Evolutionary conservation across 2,888 invertebrate genomes (phyloP), one percentile per base, ranked within the genome.

Genomic region (Parnassius smintheus): DNA sequence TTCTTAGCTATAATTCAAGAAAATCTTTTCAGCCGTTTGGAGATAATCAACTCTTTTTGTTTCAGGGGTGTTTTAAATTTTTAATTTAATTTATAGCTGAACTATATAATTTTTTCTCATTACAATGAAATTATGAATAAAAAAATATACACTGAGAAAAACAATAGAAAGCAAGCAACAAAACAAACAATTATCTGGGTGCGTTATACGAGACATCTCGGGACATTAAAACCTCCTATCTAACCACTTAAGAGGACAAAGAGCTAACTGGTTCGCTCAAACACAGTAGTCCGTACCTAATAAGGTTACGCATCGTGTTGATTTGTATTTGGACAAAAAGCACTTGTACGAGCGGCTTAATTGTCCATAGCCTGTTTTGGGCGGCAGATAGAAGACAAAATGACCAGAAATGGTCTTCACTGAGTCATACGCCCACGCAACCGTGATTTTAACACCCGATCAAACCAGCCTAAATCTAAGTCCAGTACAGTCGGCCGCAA

Each of bases 311-410:
- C 69, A 71, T 81, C 82, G 81, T 82, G 82, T 72, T 68, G 70
- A 71, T 73, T 72, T 75, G 67, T 68, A 77, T 82, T 76, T 77
- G 78, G 79, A 74, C 77, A 75, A 75, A 79, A 80, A 75, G 70
- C 70, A 75, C 70, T 72, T 75, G 75, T 76, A 66, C 44, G 54
- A 35, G 66, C 58, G 45, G 65, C 69, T 73, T 72, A 72, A 74
- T 71, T 68, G 71, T 50, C 69, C 66, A 58, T 64, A 42, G 60
- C 66, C 72, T 64, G 61, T 73, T 74, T 72, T 65, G 69, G 70
- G 44, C 7, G 35, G 13, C 13, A 55, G 59, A 67, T 72, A 71
- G 71, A 69, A 75, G 71, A 70, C 72, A 66, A 71, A 75, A 76
- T 72, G 67, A 63, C 75, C 75, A 71, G 71, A 69, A 74, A 64